Evolutionary conservation across 92 coral and sea anemone species (phyloP), one percentile per base, ranked within the genome.

Genomic region (Epizoanthus fatuus): DNA sequence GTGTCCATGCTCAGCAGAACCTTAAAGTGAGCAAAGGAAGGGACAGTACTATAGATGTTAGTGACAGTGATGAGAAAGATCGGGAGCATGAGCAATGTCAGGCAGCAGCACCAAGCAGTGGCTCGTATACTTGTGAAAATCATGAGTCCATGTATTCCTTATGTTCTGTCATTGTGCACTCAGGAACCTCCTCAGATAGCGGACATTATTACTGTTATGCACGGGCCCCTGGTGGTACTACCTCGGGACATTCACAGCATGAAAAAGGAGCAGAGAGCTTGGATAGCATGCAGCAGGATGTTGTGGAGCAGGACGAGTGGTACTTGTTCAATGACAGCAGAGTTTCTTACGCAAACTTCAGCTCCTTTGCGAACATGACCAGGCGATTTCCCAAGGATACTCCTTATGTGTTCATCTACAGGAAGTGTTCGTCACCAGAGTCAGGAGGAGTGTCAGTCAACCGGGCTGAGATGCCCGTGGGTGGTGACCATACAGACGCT

Each of bases 181-280:
- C 99, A 8, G 99, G 99, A n/a, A 95, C 91, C 4, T 95, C 99
- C 3, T 97, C 98, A 10, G 99, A 97, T 75, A 95, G 98, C 22
- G 99, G 99, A 0, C 99, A 97, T 80, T 97, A 97, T 68, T 97
- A 97, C 64, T 95, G 99, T 62, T 97, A 97, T 69, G 99, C 97
- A 1, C 83, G 94, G 38, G 86, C 95, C 40, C 80, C 90, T 10
- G 53, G 83, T n/a, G 70, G 70, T 20, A 13, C 59, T 1, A 20
- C 74, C 40, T 67, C 77, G 15, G 7, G 3, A 67, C 74, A 35
- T 38, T 66, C 77, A 52, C 62, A 22, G 37, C 63, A 25, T 60
- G 55, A 77, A 29, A 56, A 77, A 3, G 57, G n/a, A 11, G 57
- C 57, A 8, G 82, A 17, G 29, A 14, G 10, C 15, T 73, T 25